Evolutionary conservation across 35 echinoderm and acorn worm genomes (phyloP).

Genomic region (Hemicentrotus pulcherrimus): DNA sequence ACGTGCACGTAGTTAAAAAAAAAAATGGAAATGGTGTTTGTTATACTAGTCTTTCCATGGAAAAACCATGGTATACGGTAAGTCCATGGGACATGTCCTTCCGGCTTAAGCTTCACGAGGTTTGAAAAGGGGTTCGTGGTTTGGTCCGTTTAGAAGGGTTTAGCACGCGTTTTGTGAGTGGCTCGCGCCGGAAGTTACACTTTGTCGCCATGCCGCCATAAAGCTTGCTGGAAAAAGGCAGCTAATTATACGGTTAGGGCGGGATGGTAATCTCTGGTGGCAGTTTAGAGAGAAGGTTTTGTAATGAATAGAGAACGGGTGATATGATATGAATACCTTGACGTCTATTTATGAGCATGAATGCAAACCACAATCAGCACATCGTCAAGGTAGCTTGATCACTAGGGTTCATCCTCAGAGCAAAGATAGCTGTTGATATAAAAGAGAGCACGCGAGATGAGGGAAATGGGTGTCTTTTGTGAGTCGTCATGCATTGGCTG

Average conservation of each 20-base stretch:
- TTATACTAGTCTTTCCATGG: neutral
- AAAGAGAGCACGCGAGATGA: neutral
- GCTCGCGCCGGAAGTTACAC: constrained; percentile 12
- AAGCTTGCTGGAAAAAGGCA: neutral
- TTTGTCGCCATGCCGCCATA: constrained; percentile 7
- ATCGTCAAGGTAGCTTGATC: constrained; percentile 36
- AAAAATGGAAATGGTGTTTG: neutral
- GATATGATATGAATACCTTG: neutral
- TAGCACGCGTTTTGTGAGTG: neutral
- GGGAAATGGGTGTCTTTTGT: neutral
- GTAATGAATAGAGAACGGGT: neutral
- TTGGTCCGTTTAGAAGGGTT: neutral
- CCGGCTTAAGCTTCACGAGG: neutral
- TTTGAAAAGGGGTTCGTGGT: constrained; percentile 22
- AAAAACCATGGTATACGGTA: neutral
- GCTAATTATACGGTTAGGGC: neutral
- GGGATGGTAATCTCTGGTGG: neutral
- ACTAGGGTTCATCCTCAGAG: constrained; percentile 23
- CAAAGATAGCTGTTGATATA: neutral
- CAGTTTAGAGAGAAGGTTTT: constrained; percentile 2
- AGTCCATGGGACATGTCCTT: neutral
- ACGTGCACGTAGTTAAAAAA: neutral
- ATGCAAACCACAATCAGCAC: constrained; percentile 23
- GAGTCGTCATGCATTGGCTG: neutral
- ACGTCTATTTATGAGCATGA: constrained; percentile 1